These are phyloP conservation scores for Hydrozoanthus tunicans DNA, from an alignment of 64 coral and sea anemone species.

Conservation along the genomic window DNA sequence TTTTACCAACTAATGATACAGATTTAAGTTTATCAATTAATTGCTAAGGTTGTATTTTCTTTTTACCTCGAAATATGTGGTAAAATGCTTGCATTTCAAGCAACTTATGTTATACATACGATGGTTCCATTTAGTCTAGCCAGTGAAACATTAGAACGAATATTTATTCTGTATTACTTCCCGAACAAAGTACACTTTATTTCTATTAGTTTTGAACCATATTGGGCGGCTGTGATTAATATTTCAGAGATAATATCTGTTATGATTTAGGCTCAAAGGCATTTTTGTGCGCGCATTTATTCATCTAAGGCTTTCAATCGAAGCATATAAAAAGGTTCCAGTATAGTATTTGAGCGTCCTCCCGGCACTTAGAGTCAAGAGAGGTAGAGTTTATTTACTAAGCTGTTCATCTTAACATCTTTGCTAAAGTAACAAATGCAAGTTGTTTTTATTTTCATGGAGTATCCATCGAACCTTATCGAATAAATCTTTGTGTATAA, in stretches of 20 bases:
- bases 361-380: no score
- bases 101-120: neutral
- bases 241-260: neutral
- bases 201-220: neutral
- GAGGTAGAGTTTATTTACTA: no score
- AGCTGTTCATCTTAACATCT: no score
- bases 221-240: neutral
- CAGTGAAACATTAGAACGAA: constrained; percentile 54
- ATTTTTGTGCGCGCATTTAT: neutral
- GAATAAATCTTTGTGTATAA: no score
- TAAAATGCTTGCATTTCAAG: neutral
- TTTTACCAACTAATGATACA: neutral
- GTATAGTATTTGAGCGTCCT: no score
- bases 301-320: neutral
- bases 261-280: neutral
- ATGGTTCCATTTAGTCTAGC: constrained; percentile 16
- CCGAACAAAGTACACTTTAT: neutral
- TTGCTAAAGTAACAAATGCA: no score
- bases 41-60: neutral
- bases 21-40: neutral
- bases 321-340: neutral
- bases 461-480: no score
- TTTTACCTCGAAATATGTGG: neutral
- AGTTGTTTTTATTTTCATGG: no score
- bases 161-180: neutral